Base-by-base conservation (phyloP, 2,113 vertebrate species). In the Crocuta crocuta region DNA sequence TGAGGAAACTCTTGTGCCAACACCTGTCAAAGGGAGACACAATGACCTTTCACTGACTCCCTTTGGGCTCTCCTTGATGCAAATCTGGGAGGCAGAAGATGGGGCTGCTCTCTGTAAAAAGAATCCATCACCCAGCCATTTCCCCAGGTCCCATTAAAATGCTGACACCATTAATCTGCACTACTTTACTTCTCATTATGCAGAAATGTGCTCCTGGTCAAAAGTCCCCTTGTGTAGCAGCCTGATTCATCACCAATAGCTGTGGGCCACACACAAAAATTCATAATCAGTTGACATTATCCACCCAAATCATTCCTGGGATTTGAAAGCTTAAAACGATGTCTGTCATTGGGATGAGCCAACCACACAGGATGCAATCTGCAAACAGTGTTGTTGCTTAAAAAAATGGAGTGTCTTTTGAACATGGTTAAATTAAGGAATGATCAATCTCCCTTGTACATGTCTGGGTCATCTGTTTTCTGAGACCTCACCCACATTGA, bases 81-180 rank as follows among this genome's bases (percentile, higher is more conserved):
- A 43, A 68, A 65, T 95, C 84, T 85, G 43, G 35, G 90, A 97
- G 45, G 90, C 61, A 82, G 89, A 91, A 97, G 91, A 96, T 80
- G 78, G 73, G 61, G 83, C 48, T 90, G 78, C 48, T 97, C 58
- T 92, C 83, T 78, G 83, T 53, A 94, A 63, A 94, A 95, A 84
- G 90, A 93, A 98, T 97, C 97, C 81, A 96, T 98, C 97, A 94
- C 71, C 76, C 85, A 95, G 76, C 92, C 88, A 50, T 96, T 97
- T 97, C 83, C 88, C 76, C 90, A 95, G 58, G 71, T 96, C 91
- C 97, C 88, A 95, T 97, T 96, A 98, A 96, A 98, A 91, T 89
- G 35, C 97, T 96, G 97, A 97, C 97, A 97, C 95, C 97, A 95
- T 98, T 98, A 94, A 97, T 98, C 98, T 98, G 66, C 31, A 70